Percentiles rank a stretch among this genome's conserved stretches.
Evolutionary conservation across 2,888 invertebrate species (phyloP).

Genomic region (Melipona beecheii): DNA sequence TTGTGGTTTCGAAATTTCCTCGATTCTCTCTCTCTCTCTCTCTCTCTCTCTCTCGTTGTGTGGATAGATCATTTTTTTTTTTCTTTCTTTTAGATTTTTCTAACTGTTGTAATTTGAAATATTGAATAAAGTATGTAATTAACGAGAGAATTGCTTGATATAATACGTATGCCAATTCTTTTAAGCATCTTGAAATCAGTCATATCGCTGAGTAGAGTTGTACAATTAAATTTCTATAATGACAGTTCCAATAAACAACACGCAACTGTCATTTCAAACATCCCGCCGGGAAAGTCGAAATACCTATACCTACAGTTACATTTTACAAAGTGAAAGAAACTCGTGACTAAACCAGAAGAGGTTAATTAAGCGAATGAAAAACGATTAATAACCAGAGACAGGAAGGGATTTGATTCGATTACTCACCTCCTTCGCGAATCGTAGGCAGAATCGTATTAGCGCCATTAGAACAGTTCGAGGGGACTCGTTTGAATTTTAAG

Average conservation of each 20-base stretch:
- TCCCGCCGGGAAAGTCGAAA: too few species aligned
- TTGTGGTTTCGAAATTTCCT: not conserved
- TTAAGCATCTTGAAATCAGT: too few species aligned
- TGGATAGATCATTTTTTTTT: not conserved
- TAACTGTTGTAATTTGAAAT: not conserved
- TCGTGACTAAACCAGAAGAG: not conserved
- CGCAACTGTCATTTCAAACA: too few species aligned
- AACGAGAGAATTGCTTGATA: not conserved
- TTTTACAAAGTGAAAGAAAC: not conserved
- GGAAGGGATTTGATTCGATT: conserved; percentile 26
- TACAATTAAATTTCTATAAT: too few species aligned
- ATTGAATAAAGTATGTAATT: not conserved
- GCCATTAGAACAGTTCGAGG: conserved; percentile 46
- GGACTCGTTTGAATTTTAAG: conserved; percentile 56
- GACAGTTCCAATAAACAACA: too few species aligned
- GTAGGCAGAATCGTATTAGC: conserved; percentile 40
- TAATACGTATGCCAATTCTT: not conserved
- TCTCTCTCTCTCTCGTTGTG: not conserved
- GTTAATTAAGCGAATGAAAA: not conserved
- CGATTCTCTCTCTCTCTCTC: not conserved
- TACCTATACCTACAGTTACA: not conserved
- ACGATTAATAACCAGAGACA: conserved; percentile 10
- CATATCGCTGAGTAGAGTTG: too few species aligned
- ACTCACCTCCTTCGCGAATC: not conserved
- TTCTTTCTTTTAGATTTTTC: not conserved